A percentile compares a stretch with the other conserved stretches of the same genome.
These are phyloP conservation scores for Macrochelys suwanniensis DNA, from an alignment of 2,797 vertebrate genomes.

Conservation along the genomic window DNA sequence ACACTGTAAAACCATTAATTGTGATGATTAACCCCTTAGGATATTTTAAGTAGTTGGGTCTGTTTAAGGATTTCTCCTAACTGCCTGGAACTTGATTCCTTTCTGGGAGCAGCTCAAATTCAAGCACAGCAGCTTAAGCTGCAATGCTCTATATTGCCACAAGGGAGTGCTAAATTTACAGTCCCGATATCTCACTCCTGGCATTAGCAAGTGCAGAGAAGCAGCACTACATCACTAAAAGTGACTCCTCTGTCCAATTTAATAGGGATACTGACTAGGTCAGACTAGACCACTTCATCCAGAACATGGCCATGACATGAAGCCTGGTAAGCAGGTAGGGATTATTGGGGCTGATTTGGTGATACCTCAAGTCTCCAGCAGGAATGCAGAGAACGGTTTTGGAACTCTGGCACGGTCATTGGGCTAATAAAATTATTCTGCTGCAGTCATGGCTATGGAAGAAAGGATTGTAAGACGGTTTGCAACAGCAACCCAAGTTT, in stretches of 20 bases:
- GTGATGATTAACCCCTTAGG: neutral
- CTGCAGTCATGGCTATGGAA: neutral
- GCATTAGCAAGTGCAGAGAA: neutral
- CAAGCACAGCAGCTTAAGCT: neutral
- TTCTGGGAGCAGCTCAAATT: neutral
- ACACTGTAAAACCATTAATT: too few relatives aligned
- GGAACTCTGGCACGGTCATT: neutral
- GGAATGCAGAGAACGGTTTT: neutral
- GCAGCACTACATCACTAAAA: neutral
- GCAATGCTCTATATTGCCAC: neutral
- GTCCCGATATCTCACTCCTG: fast-evolving
- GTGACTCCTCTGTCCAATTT: too few relatives aligned
- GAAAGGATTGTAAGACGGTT: neutral
- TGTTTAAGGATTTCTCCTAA: neutral
- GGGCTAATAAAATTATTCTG: neutral
- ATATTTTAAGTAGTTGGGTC: neutral
- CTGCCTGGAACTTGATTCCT: fast-evolving
- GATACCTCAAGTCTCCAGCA: neutral
- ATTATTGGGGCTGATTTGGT: neutral
- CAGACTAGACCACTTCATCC: too few relatives aligned
- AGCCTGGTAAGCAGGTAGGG: too few relatives aligned
- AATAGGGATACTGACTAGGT: too few relatives aligned
- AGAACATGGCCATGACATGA: too few relatives aligned
- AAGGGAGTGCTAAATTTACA: neutral
- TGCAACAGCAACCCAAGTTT: neutral